A percentile compares a stretch with the other conserved stretches of the same genome.
Conservation (phyloP, 2,888 invertebrate species). For the Parnassius apollo region DNA sequence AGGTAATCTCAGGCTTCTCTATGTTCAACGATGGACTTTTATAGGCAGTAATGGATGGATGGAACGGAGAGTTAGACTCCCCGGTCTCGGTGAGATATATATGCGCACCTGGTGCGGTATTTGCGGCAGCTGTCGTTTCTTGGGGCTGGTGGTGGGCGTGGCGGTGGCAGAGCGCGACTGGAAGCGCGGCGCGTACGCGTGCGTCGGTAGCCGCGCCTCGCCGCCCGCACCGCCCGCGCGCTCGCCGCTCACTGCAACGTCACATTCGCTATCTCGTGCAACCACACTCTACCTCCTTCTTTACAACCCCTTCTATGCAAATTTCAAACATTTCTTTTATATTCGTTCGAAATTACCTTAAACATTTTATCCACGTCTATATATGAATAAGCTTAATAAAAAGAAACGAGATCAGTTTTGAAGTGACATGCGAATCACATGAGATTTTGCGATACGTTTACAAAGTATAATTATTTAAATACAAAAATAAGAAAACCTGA, state of each 20-base stretch:
- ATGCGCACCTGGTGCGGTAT: constrained; percentile 85
- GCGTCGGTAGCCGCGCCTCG: constrained; percentile 71
- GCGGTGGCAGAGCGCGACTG: constrained; percentile 94
- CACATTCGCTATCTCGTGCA: constrained; percentile 26
- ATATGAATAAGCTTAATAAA: constrained; percentile 39
- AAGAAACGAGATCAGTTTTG: constrained; percentile 36
- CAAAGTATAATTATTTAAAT: constrained; percentile 6
- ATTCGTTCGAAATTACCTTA: neutral
- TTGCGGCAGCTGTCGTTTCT: constrained; percentile 97
- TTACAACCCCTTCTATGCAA: neutral
- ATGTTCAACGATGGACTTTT: too few relatives aligned
- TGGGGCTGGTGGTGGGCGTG: constrained; percentile 96
- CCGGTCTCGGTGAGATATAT: neutral
- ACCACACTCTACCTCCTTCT: constrained; percentile 13
- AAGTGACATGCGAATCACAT: constrained; percentile 43
- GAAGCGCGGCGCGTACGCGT: constrained; percentile 85
- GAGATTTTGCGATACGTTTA: constrained; percentile 37
- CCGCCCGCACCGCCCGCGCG: constrained; percentile 29
- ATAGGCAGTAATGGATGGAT: neutral
- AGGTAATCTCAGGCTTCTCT: too few relatives aligned
- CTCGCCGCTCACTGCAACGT: constrained; percentile 39
- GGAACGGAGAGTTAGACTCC: neutral
- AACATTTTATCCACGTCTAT: constrained; percentile 26
- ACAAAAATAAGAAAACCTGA: neutral
- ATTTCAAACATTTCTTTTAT: constrained; percentile 4